Percentiles rank a stretch among this genome's conserved stretches.
These are phyloP conservation scores for Anguilla megastoma DNA, from an alignment of 2,797 vertebrate genomes.

Conservation along the genomic window DNA sequence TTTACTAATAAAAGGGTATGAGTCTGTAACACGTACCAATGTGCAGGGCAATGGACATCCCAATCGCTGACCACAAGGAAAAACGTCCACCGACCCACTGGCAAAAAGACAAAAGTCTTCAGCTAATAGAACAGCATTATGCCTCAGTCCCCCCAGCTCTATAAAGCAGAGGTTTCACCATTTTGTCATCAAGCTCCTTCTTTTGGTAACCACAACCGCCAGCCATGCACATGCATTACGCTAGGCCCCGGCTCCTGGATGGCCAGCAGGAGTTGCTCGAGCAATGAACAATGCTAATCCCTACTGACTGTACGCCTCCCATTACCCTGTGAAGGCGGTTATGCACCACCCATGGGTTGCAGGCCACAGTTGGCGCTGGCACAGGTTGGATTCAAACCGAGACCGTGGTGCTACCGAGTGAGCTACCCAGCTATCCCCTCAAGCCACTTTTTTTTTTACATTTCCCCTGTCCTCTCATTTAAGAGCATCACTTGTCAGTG, in stretches of 20 bases:
- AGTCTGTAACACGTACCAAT: slow-evolving; percentile 77
- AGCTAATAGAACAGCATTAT: neutral
- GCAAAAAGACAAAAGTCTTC: slow-evolving; percentile 37
- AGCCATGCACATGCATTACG: no score
- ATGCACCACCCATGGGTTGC: no score
- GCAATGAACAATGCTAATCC: no score
- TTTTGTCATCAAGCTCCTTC: neutral
- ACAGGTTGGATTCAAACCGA: no score
- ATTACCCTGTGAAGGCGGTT: no score
- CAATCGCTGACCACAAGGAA: slow-evolving; percentile 97
- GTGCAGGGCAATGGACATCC: slow-evolving; percentile 92
- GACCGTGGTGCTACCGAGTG: no score
- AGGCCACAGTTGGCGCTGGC: no score
- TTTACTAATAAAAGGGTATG: neutral
- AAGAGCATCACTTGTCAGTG: neutral
- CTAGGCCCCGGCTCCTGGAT: no score
- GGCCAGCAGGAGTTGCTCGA: no score
- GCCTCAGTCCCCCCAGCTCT: neutral
- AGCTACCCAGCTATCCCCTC: neutral
- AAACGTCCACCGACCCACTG: slow-evolving; percentile 99
- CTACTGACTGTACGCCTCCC: no score
- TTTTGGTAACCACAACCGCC: neutral
- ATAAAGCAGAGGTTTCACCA: neutral
- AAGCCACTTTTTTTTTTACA: neutral
- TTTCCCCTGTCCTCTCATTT: neutral